phyloP scores from a whole-genome alignment of 1,140 invertebrate genomes.

The Protaetia brevitarsis region DNA sequence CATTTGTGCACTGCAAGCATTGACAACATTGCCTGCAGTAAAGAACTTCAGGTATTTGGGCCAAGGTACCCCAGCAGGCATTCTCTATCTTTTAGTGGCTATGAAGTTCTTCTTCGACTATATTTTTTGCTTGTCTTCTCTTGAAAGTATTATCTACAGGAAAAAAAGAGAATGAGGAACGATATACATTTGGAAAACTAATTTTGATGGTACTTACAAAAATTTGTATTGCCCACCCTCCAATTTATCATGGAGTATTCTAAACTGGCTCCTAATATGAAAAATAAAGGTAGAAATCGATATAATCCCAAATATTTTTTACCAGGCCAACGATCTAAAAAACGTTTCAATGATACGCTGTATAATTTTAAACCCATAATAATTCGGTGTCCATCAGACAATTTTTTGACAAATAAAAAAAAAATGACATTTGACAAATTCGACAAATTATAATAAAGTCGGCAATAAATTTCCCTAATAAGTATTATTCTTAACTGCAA shows the following conservation, averaged over 20 bases:
- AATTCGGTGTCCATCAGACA: no score
- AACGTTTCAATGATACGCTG: neutral
- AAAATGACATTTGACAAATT: no score
- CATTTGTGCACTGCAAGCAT: conserved; percentile 70
- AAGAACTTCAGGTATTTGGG: conserved; percentile 63
- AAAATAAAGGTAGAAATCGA: conserved; percentile 77
- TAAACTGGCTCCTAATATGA: conserved; percentile 71
- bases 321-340: conserved; percentile 66
- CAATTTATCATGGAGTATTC: conserved; percentile 94
- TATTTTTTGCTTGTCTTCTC: conserved; percentile 64
- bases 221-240: conserved; percentile 81
- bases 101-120: conserved; percentile 58
- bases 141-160: conserved; percentile 70
- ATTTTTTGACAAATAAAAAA: no score
- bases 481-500: no score
- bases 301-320: conserved; percentile 67
- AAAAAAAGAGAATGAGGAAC: conserved; percentile 21
- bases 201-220: conserved; percentile 64
- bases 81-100: conserved; percentile 50
- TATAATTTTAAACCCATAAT: conserved; percentile 14
- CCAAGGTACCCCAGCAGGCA: conserved; percentile 74
- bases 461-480: no score
- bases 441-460: no score
- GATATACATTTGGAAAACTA: neutral
- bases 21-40: conserved; percentile 58